These are phyloP conservation scores for Sarcoramphus papa DNA, from an alignment of 2,797 vertebrate genomes.

Conservation along the genomic window DNA sequence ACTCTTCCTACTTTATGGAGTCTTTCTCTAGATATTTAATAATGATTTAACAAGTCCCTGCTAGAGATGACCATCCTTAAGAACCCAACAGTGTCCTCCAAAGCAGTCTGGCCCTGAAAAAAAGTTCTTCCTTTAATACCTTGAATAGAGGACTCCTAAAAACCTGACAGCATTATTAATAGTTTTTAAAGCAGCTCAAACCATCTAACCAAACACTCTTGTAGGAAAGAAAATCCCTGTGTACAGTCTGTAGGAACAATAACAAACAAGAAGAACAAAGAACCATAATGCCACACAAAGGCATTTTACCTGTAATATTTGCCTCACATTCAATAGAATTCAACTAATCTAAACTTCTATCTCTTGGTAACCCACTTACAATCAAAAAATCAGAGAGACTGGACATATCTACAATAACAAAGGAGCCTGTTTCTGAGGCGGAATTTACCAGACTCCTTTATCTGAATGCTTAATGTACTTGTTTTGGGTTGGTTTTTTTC, in stretches of 20 bases:
- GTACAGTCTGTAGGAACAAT: background rate
- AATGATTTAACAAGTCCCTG: background rate
- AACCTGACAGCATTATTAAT: background rate
- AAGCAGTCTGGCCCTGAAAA: background rate
- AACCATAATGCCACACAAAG: accelerated
- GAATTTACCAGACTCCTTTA: background rate
- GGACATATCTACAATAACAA: background rate
- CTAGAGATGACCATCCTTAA: background rate
- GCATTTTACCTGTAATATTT: background rate
- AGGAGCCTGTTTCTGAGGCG: background rate
- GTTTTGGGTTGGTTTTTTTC: background rate
- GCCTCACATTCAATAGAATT: background rate
- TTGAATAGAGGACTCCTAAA: background rate
- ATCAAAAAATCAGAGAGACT: background rate
- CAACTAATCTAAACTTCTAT: background rate
- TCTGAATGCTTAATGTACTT: background rate
- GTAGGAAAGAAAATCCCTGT: background rate
- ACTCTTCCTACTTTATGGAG: background rate
- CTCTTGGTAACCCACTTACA: background rate
- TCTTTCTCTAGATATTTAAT: background rate
- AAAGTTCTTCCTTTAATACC: background rate
- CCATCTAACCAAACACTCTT: background rate
- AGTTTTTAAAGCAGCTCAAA: background rate
- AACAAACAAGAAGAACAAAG: background rate
- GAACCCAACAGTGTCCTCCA: background rate